Evolutionary conservation across 92 coral and sea anemone genomes (phyloP).

Genomic region (Epizoanthus illoricatus): DNA sequence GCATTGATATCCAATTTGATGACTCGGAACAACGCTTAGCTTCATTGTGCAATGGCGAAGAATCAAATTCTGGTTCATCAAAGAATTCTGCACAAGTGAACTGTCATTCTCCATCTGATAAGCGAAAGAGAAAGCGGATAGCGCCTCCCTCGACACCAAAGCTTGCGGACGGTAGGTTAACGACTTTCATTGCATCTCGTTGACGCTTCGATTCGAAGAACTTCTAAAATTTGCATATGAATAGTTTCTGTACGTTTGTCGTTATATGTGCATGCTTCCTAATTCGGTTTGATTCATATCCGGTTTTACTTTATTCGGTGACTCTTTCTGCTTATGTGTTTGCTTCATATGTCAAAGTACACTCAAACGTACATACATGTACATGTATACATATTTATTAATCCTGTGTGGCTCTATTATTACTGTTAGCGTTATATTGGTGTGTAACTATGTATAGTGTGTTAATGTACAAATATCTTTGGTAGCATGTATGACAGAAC

Average conservation of each 20-base stretch:
- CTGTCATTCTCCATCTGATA: constrained; percentile 57
- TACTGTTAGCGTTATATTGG: too few relatives aligned
- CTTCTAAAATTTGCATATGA: constrained; percentile 27
- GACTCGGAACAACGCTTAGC: constrained; percentile 50
- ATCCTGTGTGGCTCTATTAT: neutral
- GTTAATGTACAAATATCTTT: too few relatives aligned
- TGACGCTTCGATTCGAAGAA: neutral
- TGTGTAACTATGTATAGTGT: too few relatives aligned
- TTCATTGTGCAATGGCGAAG: constrained; percentile 46
- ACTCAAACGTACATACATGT: too few relatives aligned
- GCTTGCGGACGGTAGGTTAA: constrained; percentile 68
- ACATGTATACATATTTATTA: too few relatives aligned
- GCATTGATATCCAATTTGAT: constrained; percentile 64
- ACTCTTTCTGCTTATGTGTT: neutral
- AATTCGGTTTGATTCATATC: too few relatives aligned
- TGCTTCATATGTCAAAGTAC: neutral
- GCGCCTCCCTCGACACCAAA: constrained; percentile 86
- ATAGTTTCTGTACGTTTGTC: constrained; percentile 11
- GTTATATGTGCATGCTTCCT: too few relatives aligned
- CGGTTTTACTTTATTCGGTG: too few relatives aligned
- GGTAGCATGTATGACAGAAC: too few relatives aligned
- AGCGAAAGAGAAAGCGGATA: constrained; percentile 71
- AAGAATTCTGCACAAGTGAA: constrained; percentile 50
- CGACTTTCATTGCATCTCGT: neutral
- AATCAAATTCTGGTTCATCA: constrained; percentile 39